Evolutionary conservation across 2,113 vertebrate genomes (phyloP).

Genomic region (Melanotaenia duboulayi): DNA sequence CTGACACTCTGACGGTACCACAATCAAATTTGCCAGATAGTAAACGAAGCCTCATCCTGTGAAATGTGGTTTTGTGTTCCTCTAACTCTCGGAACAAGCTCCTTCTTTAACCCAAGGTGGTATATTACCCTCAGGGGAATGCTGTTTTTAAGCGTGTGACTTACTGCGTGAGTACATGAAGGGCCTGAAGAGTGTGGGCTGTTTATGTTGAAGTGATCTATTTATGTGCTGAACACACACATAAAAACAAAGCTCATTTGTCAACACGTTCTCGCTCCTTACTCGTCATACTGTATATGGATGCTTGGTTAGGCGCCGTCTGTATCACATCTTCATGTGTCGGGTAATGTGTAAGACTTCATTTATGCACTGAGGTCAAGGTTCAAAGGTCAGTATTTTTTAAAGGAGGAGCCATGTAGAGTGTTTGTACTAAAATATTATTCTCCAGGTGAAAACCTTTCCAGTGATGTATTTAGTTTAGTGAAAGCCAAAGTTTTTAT

Average conservation of each 20-base stretch:
- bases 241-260: background rate
- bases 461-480: too few relatives aligned
- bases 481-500: too few relatives aligned
- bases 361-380: too few relatives aligned
- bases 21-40: slow-evolving; percentile 32
- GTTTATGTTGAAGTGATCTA: slow-evolving; percentile 11
- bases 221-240: slow-evolving; percentile 1
- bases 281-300: too few relatives aligned
- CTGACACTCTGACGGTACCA: background rate
- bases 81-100: background rate
- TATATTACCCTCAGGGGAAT: background rate
- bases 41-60: slow-evolving; percentile 49
- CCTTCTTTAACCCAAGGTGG: background rate
- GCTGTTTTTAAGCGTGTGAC: slow-evolving; percentile 25
- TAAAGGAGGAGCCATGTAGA: too few relatives aligned
- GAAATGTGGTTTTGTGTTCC: slow-evolving; percentile 21
- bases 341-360: too few relatives aligned
- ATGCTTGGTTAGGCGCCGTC: too few relatives aligned
- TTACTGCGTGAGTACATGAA: slow-evolving; percentile 16
- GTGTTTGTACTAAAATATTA: too few relatives aligned
- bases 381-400: too few relatives aligned
- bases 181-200: slow-evolving; percentile 14
- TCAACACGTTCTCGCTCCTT: too few relatives aligned
- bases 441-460: too few relatives aligned
- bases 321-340: too few relatives aligned